These are phyloP conservation scores for Helicoverpa zea DNA, from an alignment of 1,140 invertebrate species.

Conservation along the genomic window DNA sequence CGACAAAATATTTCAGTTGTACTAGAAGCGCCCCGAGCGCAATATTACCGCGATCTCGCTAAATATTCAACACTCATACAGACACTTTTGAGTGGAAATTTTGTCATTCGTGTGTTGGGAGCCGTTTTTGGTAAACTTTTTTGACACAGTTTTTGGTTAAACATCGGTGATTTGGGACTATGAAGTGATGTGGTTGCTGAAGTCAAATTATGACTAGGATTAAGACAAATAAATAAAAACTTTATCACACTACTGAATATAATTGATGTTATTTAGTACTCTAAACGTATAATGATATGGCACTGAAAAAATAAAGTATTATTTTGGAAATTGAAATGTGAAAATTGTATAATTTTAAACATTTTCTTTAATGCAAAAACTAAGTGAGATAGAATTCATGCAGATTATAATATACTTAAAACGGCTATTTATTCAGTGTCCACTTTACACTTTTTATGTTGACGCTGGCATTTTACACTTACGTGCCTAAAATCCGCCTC, in stretches of 20 bases:
- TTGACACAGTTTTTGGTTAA: not conserved
- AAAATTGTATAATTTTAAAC: too few relatives aligned
- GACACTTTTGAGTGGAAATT: constrained; percentile 3
- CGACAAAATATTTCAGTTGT: not conserved
- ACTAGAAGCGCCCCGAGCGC: not conserved
- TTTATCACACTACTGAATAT: too few relatives aligned
- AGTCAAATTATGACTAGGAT: too few relatives aligned
- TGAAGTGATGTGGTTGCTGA: not conserved
- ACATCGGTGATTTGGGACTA: not conserved
- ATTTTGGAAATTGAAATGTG: too few relatives aligned
- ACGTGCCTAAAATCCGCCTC: not conserved
- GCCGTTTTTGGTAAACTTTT: not conserved
- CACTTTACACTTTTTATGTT: not conserved
- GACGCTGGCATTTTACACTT: not conserved
- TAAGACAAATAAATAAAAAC: too few relatives aligned
- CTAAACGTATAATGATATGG: too few relatives aligned
- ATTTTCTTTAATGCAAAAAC: too few relatives aligned
- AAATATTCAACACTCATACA: constrained; percentile 15
- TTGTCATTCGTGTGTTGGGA: not conserved
- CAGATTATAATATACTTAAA: too few relatives aligned
- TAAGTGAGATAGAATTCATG: too few relatives aligned
- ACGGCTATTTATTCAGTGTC: too few relatives aligned
- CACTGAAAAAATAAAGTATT: too few relatives aligned
- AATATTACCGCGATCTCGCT: constrained; percentile 2
- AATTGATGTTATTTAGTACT: too few relatives aligned